phyloP scores from a whole-genome alignment of 2,797 vertebrate genomes.

The Onychomys leucogaster region DNA sequence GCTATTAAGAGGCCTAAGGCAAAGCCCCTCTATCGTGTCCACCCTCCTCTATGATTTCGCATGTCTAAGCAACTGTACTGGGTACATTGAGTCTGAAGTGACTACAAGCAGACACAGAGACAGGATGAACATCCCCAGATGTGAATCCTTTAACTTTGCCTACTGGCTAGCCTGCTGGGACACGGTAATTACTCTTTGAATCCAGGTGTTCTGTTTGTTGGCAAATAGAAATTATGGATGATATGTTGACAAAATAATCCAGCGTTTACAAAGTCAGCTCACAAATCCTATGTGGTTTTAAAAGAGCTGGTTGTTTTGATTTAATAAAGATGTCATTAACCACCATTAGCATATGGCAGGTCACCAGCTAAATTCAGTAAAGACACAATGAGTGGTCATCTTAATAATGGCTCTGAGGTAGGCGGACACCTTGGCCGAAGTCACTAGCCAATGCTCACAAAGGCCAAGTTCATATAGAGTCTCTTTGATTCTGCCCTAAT shows the following conservation, averaged over 20 bases:
- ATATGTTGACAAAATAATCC: not conserved
- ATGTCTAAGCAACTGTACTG: not conserved
- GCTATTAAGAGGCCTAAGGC: not conserved
- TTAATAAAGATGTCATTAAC: not conserved
- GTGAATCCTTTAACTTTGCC: rapidly evolving
- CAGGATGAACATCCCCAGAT: not conserved
- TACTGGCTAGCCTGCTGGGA: not conserved
- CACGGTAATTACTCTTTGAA: not conserved
- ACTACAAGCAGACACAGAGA: no score
- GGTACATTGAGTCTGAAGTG: not conserved
- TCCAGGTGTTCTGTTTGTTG: not conserved
- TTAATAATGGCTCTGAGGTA: not conserved
- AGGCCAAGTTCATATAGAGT: not conserved
- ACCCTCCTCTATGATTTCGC: no score
- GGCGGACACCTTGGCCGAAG: no score
- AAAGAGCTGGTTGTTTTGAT: not conserved
- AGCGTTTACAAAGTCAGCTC: not conserved
- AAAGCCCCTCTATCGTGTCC: not conserved
- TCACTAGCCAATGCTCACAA: not conserved
- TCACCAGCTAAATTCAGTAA: not conserved
- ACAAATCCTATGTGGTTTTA: not conserved
- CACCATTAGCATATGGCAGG: not conserved
- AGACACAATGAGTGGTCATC: not conserved
- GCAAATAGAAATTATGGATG: not conserved
- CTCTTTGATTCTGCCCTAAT: not conserved